A percentile compares a stretch with the other conserved stretches of the same genome.
These are phyloP conservation scores for Dicerorhinus sumatrensis DNA, from an alignment of 2,113 vertebrate species.

Conservation along the genomic window DNA sequence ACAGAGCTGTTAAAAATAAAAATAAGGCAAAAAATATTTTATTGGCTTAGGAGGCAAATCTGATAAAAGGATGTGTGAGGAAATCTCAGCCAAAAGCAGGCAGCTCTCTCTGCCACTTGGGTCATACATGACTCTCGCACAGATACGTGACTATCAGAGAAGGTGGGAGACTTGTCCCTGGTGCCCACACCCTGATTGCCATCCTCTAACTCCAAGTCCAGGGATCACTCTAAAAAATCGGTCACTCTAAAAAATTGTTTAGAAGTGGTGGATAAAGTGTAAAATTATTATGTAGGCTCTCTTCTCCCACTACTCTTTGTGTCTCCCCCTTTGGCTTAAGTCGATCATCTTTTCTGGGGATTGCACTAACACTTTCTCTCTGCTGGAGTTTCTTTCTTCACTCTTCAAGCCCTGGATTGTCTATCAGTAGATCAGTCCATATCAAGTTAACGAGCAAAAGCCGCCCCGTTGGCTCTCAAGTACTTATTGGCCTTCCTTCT, in stretches of 20 bases:
- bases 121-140: neutral
- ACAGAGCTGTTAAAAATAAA: slow-evolving; percentile 8
- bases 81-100: neutral
- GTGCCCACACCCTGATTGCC: neutral
- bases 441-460: slow-evolving; percentile 66
- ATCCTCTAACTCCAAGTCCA: neutral
- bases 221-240: neutral
- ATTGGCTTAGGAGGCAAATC: neutral
- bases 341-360: slow-evolving; percentile 24
- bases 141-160: neutral
- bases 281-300: neutral
- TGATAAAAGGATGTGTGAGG: neutral
- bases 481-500: slow-evolving; percentile 65
- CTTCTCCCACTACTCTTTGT: neutral
- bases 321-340: neutral
- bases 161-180: neutral
- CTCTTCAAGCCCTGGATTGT: slow-evolving; percentile 62
- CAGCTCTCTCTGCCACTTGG: neutral
- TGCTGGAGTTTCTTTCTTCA: slow-evolving; percentile 62
- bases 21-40: neutral
- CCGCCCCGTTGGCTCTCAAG: slow-evolving; percentile 59
- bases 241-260: neutral
- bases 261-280: neutral
- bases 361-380: neutral
- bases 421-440: slow-evolving; percentile 74